phyloP scores from a whole-genome alignment of 2,888 invertebrate genomes.

The Limnephilus auricula region DNA sequence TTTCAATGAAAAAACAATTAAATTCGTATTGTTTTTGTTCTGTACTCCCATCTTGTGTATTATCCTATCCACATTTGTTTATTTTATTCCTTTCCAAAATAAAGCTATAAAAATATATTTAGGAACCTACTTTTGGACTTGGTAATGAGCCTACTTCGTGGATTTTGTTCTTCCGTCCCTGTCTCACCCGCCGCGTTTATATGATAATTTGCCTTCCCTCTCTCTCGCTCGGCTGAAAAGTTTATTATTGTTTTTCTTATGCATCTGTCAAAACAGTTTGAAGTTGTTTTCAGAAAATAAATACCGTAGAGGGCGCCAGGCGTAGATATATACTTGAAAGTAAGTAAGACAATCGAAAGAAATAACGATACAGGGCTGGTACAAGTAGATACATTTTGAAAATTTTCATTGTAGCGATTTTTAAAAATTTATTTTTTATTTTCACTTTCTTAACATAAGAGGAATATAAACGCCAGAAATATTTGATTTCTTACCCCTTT shows the following conservation, averaged over 20 bases:
- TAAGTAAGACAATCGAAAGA: background rate
- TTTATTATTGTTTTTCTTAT: conserved; percentile 39
- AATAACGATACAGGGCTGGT: background rate
- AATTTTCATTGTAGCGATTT: no score
- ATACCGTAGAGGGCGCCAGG: conserved; percentile 9
- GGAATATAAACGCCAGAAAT: no score
- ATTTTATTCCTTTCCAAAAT: conserved; percentile 17
- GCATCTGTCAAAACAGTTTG: conserved; percentile 35
- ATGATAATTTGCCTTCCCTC: background rate
- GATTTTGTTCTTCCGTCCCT: background rate
- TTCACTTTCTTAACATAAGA: no score
- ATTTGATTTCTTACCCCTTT: no score
- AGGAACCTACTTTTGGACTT: background rate
- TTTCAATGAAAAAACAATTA: background rate
- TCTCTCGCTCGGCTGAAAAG: background rate
- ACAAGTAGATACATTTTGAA: background rate
- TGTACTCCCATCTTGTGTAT: background rate
- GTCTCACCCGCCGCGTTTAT: background rate
- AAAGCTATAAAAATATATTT: conserved; percentile 20
- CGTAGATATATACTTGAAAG: background rate
- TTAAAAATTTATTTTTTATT: no score
- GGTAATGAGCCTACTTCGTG: conserved; percentile 17
- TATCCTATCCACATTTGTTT: background rate
- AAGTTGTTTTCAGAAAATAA: conserved; percentile 10
- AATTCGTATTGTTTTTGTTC: background rate